These are phyloP conservation scores for Listronotus oregonensis DNA, from an alignment of 1,140 invertebrate species.

Conservation along the genomic window DNA sequence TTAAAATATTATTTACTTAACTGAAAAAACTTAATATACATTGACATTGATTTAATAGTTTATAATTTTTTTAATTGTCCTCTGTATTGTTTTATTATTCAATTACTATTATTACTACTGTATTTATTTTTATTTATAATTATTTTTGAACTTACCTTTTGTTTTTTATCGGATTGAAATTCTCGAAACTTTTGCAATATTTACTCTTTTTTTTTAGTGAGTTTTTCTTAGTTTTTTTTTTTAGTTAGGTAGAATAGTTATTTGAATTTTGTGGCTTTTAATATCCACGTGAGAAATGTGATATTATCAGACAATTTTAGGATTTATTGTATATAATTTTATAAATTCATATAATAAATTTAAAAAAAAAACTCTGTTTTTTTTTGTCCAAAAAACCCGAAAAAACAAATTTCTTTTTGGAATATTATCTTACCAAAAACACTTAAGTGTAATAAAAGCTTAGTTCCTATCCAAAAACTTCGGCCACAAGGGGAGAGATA, in stretches of 20 bases:
- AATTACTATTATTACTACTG: too few species aligned
- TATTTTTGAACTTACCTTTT: not conserved
- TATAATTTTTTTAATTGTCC: too few species aligned
- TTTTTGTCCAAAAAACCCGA: too few species aligned
- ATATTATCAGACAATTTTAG: constrained; percentile 39
- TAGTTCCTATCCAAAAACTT: too few species aligned
- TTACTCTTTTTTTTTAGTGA: not conserved
- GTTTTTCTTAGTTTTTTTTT: constrained; percentile 11
- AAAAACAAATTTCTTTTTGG: too few species aligned
- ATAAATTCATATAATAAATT: constrained; percentile 28
- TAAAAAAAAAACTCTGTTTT: not conserved
- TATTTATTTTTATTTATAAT: not conserved
- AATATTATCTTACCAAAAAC: too few species aligned
- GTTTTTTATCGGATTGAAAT: not conserved
- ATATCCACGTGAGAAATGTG: constrained; percentile 47
- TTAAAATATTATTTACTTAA: too few species aligned
- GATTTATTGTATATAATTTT: constrained; percentile 25
- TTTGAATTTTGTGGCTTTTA: constrained; percentile 39
- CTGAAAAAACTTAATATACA: too few species aligned
- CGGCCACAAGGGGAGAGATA: too few species aligned
- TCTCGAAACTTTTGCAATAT: not conserved
- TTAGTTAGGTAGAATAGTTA: constrained; percentile 14
- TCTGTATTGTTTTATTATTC: too few species aligned
- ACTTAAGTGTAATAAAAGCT: too few species aligned
- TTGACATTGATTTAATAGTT: too few species aligned